phyloP scores from a whole-genome alignment of 2,797 vertebrate genomes.

The Catamblyrhynchus diadema region DNA sequence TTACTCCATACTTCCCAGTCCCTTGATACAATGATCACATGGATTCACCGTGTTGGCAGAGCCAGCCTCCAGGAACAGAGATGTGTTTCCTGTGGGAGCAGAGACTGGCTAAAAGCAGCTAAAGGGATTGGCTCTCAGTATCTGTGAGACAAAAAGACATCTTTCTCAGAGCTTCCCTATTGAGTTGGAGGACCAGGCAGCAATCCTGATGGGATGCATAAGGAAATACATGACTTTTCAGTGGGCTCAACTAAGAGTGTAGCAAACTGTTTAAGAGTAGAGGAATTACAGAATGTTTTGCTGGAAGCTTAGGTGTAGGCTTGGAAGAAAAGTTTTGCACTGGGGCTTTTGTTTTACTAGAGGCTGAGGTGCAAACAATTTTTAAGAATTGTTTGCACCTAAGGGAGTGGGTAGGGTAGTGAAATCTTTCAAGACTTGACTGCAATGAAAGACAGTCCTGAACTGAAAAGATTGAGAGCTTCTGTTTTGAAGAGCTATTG shows the following conservation, averaged over 20 bases:
- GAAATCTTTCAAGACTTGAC: neutral
- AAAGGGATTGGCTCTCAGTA: neutral
- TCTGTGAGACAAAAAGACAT: neutral
- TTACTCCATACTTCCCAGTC: neutral
- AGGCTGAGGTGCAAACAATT: neutral
- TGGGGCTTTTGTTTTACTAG: neutral
- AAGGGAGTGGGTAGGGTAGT: neutral
- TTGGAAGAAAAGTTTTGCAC: neutral
- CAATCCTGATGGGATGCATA: neutral
- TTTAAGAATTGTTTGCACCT: too few relatives aligned
- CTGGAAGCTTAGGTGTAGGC: neutral
- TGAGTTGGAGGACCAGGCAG: neutral
- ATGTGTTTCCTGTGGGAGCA: neutral
- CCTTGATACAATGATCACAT: fast-evolving
- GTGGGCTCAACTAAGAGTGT: neutral
- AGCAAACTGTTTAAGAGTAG: neutral
- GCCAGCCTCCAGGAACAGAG: neutral
- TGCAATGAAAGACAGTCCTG: neutral
- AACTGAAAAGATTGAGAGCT: neutral
- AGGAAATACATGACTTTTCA: neutral
- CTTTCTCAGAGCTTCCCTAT: neutral
- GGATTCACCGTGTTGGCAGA: neutral
- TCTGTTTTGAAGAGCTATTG: neutral
- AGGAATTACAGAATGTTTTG: neutral
- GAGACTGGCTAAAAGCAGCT: neutral